These are phyloP conservation scores for Meriones psammophilus DNA, from an alignment of 2,797 vertebrate species.

Conservation along the genomic window DNA sequence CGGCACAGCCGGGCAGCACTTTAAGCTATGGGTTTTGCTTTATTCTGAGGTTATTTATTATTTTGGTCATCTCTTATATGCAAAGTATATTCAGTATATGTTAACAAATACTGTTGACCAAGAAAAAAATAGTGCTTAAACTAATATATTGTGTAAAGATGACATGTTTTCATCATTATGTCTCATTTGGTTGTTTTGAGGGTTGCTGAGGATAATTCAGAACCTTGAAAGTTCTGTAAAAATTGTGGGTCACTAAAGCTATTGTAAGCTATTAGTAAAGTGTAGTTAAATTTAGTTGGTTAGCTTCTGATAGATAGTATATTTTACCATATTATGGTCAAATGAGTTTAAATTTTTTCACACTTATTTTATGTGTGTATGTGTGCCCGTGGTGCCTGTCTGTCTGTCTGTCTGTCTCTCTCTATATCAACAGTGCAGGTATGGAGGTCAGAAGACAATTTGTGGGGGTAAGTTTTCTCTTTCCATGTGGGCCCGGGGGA, in stretches of 20 bases:
- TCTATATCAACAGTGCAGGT: background rate
- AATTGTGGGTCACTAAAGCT: background rate
- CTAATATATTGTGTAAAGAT: conserved; percentile 25
- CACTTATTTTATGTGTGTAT: background rate
- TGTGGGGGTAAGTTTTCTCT: background rate
- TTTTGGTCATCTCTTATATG: background rate
- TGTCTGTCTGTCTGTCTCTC: background rate
- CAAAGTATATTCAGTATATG: conserved; percentile 29
- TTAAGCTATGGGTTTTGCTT: background rate
- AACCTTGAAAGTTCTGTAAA: background rate
- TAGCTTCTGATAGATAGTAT: background rate
- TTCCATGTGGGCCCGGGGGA: background rate
- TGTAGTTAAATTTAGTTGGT: background rate
- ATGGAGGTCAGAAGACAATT: background rate
- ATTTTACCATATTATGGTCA: background rate
- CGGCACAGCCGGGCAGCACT: background rate
- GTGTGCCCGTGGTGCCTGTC: background rate
- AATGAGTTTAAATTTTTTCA: background rate
- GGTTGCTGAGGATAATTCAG: background rate
- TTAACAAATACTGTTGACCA: background rate
- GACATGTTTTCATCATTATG: background rate
- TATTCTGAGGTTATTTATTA: background rate
- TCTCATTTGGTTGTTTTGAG: background rate
- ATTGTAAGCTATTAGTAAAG: background rate
- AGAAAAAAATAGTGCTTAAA: conserved; percentile 43